Evolutionary conservation across 1,140 invertebrate genomes (phyloP).

Genomic region (Temnothorax curvispinosus): DNA sequence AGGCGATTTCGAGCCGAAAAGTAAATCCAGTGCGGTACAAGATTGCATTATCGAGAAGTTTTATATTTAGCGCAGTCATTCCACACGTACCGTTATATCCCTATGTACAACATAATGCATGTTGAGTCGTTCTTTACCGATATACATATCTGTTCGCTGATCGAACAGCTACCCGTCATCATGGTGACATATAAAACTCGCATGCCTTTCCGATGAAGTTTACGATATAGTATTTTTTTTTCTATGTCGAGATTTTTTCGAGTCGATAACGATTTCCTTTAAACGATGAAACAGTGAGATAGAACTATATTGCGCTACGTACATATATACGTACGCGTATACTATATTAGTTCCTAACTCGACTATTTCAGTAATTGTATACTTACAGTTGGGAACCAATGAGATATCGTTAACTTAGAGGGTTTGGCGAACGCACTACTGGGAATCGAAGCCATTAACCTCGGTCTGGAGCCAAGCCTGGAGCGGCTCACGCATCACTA

Average conservation of each 20-base stretch:
- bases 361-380: constrained; percentile 42
- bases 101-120: background rate
- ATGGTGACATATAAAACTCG: background rate
- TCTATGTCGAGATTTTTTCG: background rate
- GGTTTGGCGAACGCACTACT: constrained; percentile 53
- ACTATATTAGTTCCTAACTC: constrained; percentile 29
- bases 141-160: constrained; percentile 6
- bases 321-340: background rate
- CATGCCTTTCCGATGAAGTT: background rate
- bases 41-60: constrained; percentile 29
- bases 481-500: constrained; percentile 71
- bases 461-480: constrained; percentile 60
- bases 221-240: background rate
- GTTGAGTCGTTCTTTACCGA: background rate
- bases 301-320: background rate
- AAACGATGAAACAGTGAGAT: background rate
- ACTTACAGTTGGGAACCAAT: constrained; percentile 47
- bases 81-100: background rate
- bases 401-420: constrained; percentile 66
- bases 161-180: constrained; percentile 9
- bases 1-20: constrained; percentile 54
- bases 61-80: constrained; percentile 52
- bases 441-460: constrained; percentile 77
- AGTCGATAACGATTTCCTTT: constrained; percentile 29
- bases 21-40: constrained; percentile 26